A percentile compares a stretch with the other conserved stretches of the same genome.
Evolutionary conservation across 2,888 invertebrate species (phyloP).

Genomic region (Anoplius nigerrimus): DNA sequence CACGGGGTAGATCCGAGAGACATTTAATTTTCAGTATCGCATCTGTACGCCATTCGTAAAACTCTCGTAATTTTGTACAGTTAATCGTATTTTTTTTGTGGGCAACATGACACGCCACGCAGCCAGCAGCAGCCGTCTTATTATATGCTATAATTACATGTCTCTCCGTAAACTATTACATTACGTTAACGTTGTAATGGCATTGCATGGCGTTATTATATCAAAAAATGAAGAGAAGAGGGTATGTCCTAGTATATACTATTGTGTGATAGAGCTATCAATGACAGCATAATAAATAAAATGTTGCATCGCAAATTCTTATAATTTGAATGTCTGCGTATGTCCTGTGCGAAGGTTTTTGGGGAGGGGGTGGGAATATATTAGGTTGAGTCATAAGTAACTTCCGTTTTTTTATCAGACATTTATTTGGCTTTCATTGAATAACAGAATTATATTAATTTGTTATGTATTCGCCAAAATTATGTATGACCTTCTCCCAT

Average conservation of each 20-base stretch:
- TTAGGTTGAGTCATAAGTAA: too few species aligned
- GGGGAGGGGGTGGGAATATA: too few species aligned
- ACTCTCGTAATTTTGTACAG: constrained; percentile 62
- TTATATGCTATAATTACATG: constrained; percentile 36
- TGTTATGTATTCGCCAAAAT: too few species aligned
- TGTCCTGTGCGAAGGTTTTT: too few species aligned
- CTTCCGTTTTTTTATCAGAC: too few species aligned
- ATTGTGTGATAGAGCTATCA: constrained; percentile 66
- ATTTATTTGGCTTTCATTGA: too few species aligned
- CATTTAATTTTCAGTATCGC: constrained; percentile 59
- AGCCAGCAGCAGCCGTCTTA: constrained; percentile 34
- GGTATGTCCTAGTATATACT: constrained; percentile 54
- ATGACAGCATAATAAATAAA: constrained; percentile 68
- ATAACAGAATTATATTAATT: too few species aligned
- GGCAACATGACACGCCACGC: constrained; percentile 38
- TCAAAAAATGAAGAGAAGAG: constrained; percentile 34
- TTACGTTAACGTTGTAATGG: constrained; percentile 45
- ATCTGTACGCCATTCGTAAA: constrained; percentile 47
- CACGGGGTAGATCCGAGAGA: constrained; percentile 15
- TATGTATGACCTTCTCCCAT: too few species aligned
- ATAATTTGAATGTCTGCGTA: constrained; percentile 21
- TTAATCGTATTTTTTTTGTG: constrained; percentile 44
- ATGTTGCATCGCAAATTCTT: constrained; percentile 58
- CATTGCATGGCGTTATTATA: constrained; percentile 48
- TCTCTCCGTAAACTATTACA: constrained; percentile 33